Evolutionary conservation across 2,888 invertebrate species (phyloP).

Genomic region (Dryadula phaetusa): DNA sequence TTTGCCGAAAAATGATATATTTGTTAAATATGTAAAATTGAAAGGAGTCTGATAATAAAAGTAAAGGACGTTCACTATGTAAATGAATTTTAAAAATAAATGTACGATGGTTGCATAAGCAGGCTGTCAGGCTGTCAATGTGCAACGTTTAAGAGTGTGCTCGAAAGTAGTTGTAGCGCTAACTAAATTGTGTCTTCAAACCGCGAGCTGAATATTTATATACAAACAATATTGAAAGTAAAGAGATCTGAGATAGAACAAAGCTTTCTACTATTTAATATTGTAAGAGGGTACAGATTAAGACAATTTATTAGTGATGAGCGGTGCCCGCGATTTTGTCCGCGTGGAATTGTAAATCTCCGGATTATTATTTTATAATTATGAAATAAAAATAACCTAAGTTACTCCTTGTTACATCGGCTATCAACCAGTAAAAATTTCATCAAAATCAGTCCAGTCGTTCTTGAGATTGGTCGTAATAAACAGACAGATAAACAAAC

Average conservation of each 20-base stretch:
- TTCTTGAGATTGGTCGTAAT: too few species aligned
- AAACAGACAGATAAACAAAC: too few species aligned
- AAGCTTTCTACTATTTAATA: conserved; percentile 35
- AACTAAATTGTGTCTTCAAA: neutral
- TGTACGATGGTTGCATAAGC: neutral
- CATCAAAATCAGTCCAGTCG: too few species aligned
- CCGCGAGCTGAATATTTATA: conserved; percentile 21
- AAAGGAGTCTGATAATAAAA: neutral
- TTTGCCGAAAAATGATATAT: too few species aligned
- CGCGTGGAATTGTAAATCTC: too few species aligned
- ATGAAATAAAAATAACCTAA: too few species aligned
- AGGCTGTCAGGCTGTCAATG: neutral
- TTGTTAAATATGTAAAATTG: neutral
- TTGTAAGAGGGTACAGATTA: conserved; percentile 20
- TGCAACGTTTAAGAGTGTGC: conserved; percentile 1
- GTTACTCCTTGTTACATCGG: too few species aligned
- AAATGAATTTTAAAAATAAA: conserved; percentile 12
- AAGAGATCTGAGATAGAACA: conserved; percentile 6
- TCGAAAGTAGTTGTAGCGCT: conserved; percentile 3
- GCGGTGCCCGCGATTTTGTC: too few species aligned
- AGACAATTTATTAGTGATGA: neutral
- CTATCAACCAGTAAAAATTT: too few species aligned
- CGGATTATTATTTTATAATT: too few species aligned
- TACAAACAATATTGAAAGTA: conserved; percentile 16
- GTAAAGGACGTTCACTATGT: neutral